Percentiles rank a stretch among this genome's conserved stretches.
These are phyloP conservation scores for Tipula unca DNA, from an alignment of 2,888 invertebrate genomes.

Conservation along the genomic window DNA sequence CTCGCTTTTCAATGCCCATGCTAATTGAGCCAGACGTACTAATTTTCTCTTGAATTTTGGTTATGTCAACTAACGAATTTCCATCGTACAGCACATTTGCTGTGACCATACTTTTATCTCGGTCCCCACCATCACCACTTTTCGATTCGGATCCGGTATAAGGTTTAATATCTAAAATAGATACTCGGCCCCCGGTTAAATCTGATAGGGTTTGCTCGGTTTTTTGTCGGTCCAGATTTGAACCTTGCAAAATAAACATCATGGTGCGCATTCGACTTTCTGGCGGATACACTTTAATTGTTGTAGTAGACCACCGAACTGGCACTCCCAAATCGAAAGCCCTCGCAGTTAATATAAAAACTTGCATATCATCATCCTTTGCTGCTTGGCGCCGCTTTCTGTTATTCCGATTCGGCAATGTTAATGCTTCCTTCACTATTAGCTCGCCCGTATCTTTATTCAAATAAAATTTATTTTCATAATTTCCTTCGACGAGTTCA, in stretches of 20 bases:
- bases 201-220: constrained; percentile 67
- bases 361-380: constrained; percentile 45
- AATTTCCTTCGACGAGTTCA: constrained; percentile 70
- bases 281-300: constrained; percentile 68
- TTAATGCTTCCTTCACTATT: constrained; percentile 46
- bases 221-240: constrained; percentile 61
- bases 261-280: constrained; percentile 67
- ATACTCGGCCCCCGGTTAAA: constrained; percentile 71
- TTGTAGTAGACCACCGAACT: constrained; percentile 60
- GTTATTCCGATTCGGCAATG: constrained; percentile 16
- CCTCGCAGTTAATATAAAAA: constrained; percentile 59
- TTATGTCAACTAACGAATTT: constrained; percentile 59
- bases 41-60: constrained; percentile 58
- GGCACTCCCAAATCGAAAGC: constrained; percentile 83
- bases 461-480: constrained; percentile 63
- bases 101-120: constrained; percentile 61
- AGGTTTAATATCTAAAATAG: constrained; percentile 64
- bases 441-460: constrained; percentile 71
- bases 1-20: constrained; percentile 35
- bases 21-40: constrained; percentile 29
- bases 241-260: constrained; percentile 73
- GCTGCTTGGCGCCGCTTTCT: constrained; percentile 46
- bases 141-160: constrained; percentile 50
- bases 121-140: constrained; percentile 44
- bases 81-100: constrained; percentile 61